Conservation (phyloP, 2,888 invertebrate genomes). For the Lithosia quadra region DNA sequence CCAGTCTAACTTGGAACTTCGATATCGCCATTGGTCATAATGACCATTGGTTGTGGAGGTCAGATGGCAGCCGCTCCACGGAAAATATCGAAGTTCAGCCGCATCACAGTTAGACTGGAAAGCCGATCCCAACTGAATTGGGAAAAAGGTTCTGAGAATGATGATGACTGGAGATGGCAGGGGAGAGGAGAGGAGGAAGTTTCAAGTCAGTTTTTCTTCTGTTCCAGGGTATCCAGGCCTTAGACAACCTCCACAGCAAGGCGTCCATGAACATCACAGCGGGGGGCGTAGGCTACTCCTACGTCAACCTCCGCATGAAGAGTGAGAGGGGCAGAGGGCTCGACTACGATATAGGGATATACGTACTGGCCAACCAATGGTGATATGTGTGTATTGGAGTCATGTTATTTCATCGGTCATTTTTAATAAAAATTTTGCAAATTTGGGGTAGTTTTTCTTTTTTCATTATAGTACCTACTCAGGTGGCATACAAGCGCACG, state of each 20-base stretch:
- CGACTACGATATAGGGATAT: slow-evolving; percentile 72
- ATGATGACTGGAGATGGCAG: no score
- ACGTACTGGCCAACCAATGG: slow-evolving; percentile 43
- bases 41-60: no score
- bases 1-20: no score
- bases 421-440: not conserved
- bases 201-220: not conserved
- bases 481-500: no score
- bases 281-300: slow-evolving; percentile 73
- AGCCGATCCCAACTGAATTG: no score
- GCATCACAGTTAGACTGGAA: no score
- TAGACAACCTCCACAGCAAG: slow-evolving; percentile 71
- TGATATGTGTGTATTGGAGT: not conserved
- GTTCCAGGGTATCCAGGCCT: slow-evolving; percentile 77
- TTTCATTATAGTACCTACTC: no score
- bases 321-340: slow-evolving; percentile 73
- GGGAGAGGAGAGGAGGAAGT: no score
- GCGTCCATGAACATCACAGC: slow-evolving; percentile 77
- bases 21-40: no score
- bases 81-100: no score
- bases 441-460: not conserved
- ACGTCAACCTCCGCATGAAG: slow-evolving; percentile 76
- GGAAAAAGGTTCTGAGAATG: no score
- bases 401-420: not conserved
- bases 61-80: no score